Evolutionary conservation across 2,797 vertebrate species (phyloP).

Genomic region (Gobionotothen gibberifrons): DNA sequence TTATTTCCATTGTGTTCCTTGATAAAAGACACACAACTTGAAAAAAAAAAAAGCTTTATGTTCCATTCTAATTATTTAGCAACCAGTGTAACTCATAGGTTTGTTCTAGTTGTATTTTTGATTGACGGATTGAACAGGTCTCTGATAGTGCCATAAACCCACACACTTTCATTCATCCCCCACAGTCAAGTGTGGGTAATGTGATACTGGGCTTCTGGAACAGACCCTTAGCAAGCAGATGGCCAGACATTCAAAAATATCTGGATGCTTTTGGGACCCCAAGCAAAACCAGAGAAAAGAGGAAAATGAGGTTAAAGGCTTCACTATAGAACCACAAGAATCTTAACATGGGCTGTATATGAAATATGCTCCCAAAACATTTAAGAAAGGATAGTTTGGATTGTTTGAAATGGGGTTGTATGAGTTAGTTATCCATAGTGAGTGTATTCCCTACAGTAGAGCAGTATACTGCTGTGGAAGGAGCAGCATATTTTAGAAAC

Average conservation of each 20-base stretch:
- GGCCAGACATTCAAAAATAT: constrained; percentile 68
- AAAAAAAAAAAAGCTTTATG: background rate
- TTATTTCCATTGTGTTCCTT: no score
- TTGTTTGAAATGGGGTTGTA: no score
- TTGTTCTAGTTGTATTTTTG: background rate
- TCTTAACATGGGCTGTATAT: background rate
- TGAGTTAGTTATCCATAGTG: no score
- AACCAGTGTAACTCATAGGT: background rate
- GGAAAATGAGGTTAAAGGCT: constrained; percentile 26
- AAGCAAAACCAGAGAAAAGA: constrained; percentile 31
- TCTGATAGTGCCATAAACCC: constrained; percentile 33
- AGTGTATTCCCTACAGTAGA: no score
- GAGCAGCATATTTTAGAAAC: no score
- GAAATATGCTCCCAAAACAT: background rate
- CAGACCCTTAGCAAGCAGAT: constrained; percentile 73
- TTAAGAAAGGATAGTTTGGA: no score
- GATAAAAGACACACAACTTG: no score
- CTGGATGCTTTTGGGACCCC: constrained; percentile 51
- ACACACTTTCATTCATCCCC: constrained; percentile 49
- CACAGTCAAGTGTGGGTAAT: constrained; percentile 66
- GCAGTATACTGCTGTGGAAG: no score
- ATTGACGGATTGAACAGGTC: background rate
- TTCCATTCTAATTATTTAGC: background rate
- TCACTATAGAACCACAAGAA: constrained; percentile 26
- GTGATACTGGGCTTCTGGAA: constrained; percentile 65